Conservation (phyloP, 2,113 vertebrate species). For the Microcebus ravelobensis region DNA sequence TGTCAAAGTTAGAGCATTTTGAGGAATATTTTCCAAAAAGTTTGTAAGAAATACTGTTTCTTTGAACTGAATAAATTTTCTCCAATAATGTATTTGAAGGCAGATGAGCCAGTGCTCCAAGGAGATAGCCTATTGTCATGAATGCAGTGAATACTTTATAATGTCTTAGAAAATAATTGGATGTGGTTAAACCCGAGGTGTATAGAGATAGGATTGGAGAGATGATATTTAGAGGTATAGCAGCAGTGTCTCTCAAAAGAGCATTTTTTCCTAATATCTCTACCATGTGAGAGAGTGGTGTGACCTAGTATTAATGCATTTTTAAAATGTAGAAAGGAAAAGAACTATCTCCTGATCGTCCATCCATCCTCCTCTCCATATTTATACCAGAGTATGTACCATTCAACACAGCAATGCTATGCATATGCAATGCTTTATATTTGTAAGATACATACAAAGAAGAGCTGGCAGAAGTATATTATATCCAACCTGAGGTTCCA, state of each 20-base stretch:
- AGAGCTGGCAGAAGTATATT: not conserved
- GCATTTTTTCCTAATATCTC: not conserved
- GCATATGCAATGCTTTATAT: not conserved
- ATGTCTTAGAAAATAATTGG: constrained; percentile 45
- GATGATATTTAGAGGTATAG: not conserved
- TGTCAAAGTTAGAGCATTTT: constrained; percentile 48
- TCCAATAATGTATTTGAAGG: constrained; percentile 26
- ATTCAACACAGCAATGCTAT: not conserved
- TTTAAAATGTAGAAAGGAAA: not conserved
- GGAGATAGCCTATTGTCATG: not conserved
- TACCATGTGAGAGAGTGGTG: not conserved
- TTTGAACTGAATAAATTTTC: constrained; percentile 27
- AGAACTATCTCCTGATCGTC: not conserved
- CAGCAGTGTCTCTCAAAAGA: not conserved
- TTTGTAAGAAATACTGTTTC: constrained; percentile 33
- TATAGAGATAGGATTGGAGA: not conserved
- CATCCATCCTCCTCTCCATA: not conserved
- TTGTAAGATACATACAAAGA: not conserved
- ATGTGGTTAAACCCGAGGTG: not conserved
- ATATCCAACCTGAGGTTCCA: too few relatives aligned
- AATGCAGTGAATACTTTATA: not conserved
- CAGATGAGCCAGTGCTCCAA: not conserved
- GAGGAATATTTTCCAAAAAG: constrained; percentile 51
- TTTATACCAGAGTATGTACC: not conserved
- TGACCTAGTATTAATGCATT: not conserved